Conservation (phyloP, 2,113 vertebrate species). For the Dinomys branickii region DNA sequence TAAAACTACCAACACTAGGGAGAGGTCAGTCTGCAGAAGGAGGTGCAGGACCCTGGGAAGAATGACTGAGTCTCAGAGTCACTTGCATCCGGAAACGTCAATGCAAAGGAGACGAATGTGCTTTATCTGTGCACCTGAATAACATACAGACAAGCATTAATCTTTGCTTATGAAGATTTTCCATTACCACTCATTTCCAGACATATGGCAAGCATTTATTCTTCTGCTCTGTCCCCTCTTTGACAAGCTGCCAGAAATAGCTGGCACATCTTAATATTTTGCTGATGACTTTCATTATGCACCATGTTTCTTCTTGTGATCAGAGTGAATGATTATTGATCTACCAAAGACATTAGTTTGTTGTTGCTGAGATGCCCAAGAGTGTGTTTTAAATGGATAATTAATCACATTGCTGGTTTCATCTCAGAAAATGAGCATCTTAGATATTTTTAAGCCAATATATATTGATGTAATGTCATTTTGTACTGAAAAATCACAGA, state of each 20-base stretch:
- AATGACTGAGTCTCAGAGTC: not conserved
- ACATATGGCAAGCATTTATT: constrained; percentile 20
- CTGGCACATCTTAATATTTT: constrained; percentile 48
- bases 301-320: constrained; percentile 42
- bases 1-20: not conserved
- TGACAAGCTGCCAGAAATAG: not conserved
- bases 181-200: constrained; percentile 36
- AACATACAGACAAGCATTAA: not conserved
- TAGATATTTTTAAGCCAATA: constrained; percentile 24
- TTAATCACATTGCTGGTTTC: constrained; percentile 2
- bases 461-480: not conserved
- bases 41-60: not conserved
- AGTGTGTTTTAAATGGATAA: constrained; percentile 60
- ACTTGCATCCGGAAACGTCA: constrained; percentile 20
- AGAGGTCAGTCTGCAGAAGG: not conserved
- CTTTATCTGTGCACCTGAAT: constrained; percentile 51
- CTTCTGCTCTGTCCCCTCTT: constrained; percentile 22
- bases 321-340: constrained; percentile 59
- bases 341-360: constrained; percentile 23
- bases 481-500: not conserved
- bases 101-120: not conserved
- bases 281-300: constrained; percentile 46
- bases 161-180: constrained; percentile 61
- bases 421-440: constrained; percentile 35
- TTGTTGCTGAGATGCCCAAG: constrained; percentile 21